Evolutionary conservation across 2,797 vertebrate species (phyloP), one percentile per base, ranked within the genome.

Genomic region (Aphelocoma californica): DNA sequence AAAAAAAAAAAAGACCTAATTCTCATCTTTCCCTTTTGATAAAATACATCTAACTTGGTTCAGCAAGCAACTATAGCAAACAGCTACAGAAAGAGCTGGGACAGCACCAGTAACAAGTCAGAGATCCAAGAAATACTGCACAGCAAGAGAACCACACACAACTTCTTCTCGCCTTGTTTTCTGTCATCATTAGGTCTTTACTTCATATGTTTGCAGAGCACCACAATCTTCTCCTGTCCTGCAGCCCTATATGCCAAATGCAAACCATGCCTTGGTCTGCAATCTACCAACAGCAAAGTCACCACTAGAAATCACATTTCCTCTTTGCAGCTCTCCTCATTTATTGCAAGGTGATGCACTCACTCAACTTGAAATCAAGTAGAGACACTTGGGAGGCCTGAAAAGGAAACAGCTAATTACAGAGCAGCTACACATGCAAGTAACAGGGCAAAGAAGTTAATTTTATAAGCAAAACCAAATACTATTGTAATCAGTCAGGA

Each of bases 391-490:
- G 56, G 47, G 77, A 94, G 51, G 56, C 50, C 88, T 92, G 83
- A 72, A 92, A 86, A 92, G 50, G 54, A 92, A 93, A 58, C n/a
- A 81, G 57, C 58, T 88, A 91, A 95, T 93, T 88, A 92, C 31
- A 84, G 80, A 83, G 51, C 23, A 93, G 36, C 61, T 91, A 70
- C 40, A 66, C 9, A 72, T 24, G 42, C 70, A 86, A 79, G 73
- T 34, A 81, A 24, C 51, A 88, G 36, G 38, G 36, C n/a, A 88
- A 91, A 92, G 42, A 78, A 88, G 85, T 47, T 90, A 90, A 95
- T 81, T 95, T 93, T 66, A 47, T 69, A 88, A 90, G 75, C 44
- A 92, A 88, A 91, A 81, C 3, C 23, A 42, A 93, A 73, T 80
- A 34, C 60, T 62, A 45, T 16, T 64, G 40, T 44, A 92, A 94